Evolutionary conservation across 1,140 invertebrate genomes (phyloP).

Genomic region (Armadillidium nasatum): DNA sequence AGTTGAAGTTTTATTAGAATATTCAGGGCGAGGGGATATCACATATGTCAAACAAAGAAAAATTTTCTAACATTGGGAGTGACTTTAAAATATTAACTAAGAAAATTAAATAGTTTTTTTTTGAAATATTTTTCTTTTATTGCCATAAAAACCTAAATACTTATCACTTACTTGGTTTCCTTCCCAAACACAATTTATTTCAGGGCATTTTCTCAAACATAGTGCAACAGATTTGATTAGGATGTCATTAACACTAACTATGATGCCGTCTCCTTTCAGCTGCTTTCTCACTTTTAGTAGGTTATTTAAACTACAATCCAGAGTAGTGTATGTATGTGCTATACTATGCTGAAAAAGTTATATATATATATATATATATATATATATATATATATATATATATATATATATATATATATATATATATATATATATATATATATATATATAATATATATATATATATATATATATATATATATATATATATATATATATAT

Average conservation of each 20-base stretch:
- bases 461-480: not conserved
- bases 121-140: no score
- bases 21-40: no score
- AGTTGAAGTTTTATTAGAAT: no score
- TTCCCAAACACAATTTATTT: constrained; percentile 17
- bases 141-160: no score
- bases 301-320: constrained; percentile 24
- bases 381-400: not conserved
- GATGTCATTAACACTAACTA: constrained; percentile 15
- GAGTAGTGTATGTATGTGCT: constrained; percentile 17
- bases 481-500: constrained; percentile 14
- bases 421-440: not conserved
- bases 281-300: not conserved
- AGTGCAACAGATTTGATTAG: constrained; percentile 23
- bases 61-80: no score
- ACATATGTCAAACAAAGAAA: no score
- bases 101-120: no score
- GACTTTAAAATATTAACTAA: no score
- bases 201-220: not conserved
- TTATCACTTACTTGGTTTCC: not conserved
- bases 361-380: no score
- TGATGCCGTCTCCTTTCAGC: constrained; percentile 14
- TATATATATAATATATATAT: constrained; percentile 1
- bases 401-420: constrained; percentile 12
- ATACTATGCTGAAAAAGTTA: constrained; percentile 5